Conservation (phyloP, 2,797 vertebrate genomes). For the Poecilia velifera region DNA sequence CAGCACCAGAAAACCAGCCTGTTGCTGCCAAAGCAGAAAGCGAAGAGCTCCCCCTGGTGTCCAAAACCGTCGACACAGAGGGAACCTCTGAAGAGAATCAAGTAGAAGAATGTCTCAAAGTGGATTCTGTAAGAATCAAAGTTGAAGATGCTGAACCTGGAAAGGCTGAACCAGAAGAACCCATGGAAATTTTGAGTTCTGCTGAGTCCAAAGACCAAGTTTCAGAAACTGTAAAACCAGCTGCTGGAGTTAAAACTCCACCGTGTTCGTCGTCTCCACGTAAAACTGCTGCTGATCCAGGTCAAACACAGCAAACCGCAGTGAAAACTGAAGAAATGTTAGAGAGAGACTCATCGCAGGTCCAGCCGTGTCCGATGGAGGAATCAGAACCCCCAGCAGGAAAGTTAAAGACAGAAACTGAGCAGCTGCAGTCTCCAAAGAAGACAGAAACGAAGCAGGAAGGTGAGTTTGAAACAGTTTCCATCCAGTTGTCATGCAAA, state of each 20-base stretch:
- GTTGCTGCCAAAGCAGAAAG: background rate
- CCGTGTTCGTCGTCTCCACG: background rate
- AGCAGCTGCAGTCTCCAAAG: background rate
- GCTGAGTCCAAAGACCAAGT: background rate
- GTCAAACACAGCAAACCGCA: background rate
- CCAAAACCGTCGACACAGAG: background rate
- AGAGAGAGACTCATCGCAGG: background rate
- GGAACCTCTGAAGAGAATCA: background rate
- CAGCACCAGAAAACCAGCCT: background rate
- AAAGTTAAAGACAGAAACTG: background rate
- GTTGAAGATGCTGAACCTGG: background rate
- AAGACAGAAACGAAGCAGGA: background rate
- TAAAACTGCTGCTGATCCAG: background rate
- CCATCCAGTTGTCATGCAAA: background rate
- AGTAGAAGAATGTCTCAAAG: background rate
- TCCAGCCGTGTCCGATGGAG: background rate
- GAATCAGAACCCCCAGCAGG: constrained; percentile 9
- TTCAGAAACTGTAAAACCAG: background rate
- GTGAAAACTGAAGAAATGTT: background rate
- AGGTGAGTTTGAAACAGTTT: constrained; percentile 22
- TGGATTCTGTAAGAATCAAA: background rate
- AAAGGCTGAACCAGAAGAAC: background rate
- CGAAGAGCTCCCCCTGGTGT: background rate
- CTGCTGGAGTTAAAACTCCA: background rate
- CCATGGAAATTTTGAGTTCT: constrained; percentile 11